These are phyloP conservation scores for Suncus etruscus DNA, from an alignment of 2,113 vertebrate genomes.

Conservation along the genomic window DNA sequence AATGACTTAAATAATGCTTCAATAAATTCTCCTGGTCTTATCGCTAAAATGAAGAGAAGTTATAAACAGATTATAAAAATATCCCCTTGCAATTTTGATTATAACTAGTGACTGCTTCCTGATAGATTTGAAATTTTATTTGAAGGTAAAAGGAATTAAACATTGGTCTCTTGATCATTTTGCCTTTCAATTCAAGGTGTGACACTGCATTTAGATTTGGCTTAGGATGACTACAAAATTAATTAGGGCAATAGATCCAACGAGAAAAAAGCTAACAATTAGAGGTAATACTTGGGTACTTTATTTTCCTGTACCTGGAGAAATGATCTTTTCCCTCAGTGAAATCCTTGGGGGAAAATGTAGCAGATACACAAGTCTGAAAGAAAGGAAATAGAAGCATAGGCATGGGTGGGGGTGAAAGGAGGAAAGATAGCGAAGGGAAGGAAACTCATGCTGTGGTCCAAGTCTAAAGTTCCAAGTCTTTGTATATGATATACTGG, in stretches of 20 bases:
- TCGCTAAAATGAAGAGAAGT: slow-evolving; percentile 63
- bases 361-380: slow-evolving; percentile 27
- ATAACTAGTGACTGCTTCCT: slow-evolving; percentile 44
- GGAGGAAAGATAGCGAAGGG: neutral
- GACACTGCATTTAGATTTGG: neutral
- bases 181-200: slow-evolving; percentile 46
- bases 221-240: slow-evolving; percentile 40
- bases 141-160: slow-evolving; percentile 42
- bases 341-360: slow-evolving; percentile 20
- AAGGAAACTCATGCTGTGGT: neutral
- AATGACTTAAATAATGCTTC: slow-evolving; percentile 53
- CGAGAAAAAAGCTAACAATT: neutral
- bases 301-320: slow-evolving; percentile 35
- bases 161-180: slow-evolving; percentile 31
- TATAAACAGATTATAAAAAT: slow-evolving; percentile 67
- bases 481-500: neutral
- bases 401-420: no score
- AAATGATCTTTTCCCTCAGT: slow-evolving; percentile 39
- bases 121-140: slow-evolving; percentile 60
- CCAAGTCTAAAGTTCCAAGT: neutral
- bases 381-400: slow-evolving; percentile 22
- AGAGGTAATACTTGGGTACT: slow-evolving; percentile 7
- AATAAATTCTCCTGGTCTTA: slow-evolving; percentile 7
- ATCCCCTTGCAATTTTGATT: slow-evolving; percentile 62
- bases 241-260: slow-evolving; percentile 30